These are phyloP conservation scores for Enteromius paludinosus DNA, from an alignment of 2,797 vertebrate genomes.

Conservation along the genomic window DNA sequence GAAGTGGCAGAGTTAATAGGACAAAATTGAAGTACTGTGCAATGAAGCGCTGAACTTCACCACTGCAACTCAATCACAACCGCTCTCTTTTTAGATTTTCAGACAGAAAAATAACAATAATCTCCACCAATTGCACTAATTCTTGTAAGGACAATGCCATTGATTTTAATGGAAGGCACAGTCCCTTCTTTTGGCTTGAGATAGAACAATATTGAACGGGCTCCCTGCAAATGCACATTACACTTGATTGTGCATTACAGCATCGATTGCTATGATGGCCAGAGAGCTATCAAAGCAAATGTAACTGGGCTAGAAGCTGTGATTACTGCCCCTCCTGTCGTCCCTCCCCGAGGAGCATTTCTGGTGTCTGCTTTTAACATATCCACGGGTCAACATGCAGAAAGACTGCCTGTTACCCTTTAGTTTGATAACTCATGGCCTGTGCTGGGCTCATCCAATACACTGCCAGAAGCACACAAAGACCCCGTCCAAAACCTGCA, in stretches of 20 bases:
- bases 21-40: slow-evolving; percentile 6
- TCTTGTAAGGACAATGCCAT: slow-evolving; percentile 54
- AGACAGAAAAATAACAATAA: slow-evolving; percentile 39
- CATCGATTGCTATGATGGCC: slow-evolving; percentile 41
- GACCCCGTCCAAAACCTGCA: not conserved
- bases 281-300: slow-evolving; percentile 42
- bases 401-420: slow-evolving; percentile 1
- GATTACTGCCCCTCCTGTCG: slow-evolving; percentile 32
- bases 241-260: slow-evolving; percentile 56
- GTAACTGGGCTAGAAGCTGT: slow-evolving; percentile 41
- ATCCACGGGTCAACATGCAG: not conserved
- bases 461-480: slow-evolving; percentile 17
- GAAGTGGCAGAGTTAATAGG: slow-evolving; percentile 20
- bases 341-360: slow-evolving; percentile 11
- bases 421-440: slow-evolving; percentile 4
- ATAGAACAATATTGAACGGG: slow-evolving; percentile 42
- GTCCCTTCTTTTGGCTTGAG: slow-evolving; percentile 27
- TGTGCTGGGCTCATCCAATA: slow-evolving; percentile 1
- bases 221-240: slow-evolving; percentile 48
- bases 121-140: slow-evolving; percentile 38
- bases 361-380: slow-evolving; percentile 42
- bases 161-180: slow-evolving; percentile 54
- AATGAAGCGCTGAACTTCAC: slow-evolving; percentile 26
- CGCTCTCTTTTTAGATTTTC: slow-evolving; percentile 19
- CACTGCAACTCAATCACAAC: slow-evolving; percentile 32